Evolutionary conservation across 2,113 vertebrate genomes (phyloP).

Genomic region (Ameiurus melas): DNA sequence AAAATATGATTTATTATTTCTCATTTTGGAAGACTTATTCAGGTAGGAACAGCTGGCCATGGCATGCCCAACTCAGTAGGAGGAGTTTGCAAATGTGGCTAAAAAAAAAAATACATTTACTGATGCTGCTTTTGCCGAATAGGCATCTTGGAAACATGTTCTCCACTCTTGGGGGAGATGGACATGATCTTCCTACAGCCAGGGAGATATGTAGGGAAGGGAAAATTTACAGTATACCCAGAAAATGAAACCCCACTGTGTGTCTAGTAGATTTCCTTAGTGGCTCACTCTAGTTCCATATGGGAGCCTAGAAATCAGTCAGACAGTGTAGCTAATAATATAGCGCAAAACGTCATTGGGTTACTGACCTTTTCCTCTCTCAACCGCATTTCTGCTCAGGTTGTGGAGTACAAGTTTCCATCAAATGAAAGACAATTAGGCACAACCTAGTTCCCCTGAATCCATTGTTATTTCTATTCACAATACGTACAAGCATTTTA

Average conservation of each 20-base stretch:
- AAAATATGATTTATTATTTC: conserved; percentile 43
- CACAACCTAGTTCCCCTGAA: conserved; percentile 53
- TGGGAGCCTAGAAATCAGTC: conserved; percentile 25
- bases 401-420: neutral
- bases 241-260: conserved; percentile 32
- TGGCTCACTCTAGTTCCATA: conserved; percentile 19
- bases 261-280: conserved; percentile 5
- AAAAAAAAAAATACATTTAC: conserved; percentile 52
- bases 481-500: conserved; percentile 19
- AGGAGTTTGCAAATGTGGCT: conserved; percentile 43
- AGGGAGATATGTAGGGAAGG: conserved; percentile 6
- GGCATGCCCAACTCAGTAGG: conserved; percentile 39
- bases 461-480: conserved; percentile 32
- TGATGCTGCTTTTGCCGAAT: conserved; percentile 42
- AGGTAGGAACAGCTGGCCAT: conserved; percentile 48
- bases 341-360: conserved; percentile 31
- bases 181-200: conserved; percentile 26
- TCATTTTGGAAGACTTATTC: conserved; percentile 32
- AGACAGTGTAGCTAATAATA: conserved; percentile 29
- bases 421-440: conserved; percentile 62
- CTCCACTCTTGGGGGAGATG: conserved; percentile 26
- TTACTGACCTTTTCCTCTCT: conserved; percentile 62
- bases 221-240: conserved; percentile 20
- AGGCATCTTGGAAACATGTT: conserved; percentile 40
- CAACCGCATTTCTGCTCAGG: conserved; percentile 45